phyloP scores from a whole-genome alignment of 1,140 invertebrate genomes.

The Amyelois transitella region DNA sequence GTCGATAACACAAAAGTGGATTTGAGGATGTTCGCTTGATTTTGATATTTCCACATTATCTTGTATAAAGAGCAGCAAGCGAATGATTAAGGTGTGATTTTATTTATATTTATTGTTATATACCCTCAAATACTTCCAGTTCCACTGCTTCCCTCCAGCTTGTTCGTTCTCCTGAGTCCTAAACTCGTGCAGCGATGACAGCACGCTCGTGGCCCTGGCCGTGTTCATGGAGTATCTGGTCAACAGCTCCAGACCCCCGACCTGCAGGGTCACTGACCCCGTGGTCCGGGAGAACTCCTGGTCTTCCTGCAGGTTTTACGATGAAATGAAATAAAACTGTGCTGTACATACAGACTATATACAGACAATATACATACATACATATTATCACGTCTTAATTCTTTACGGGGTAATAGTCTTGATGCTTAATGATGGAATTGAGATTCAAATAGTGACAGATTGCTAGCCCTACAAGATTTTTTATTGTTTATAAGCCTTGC shows the following conservation, averaged over 20 bases:
- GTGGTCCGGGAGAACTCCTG: slow-evolving; percentile 39
- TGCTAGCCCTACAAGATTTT: no score
- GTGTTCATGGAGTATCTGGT: slow-evolving; percentile 67
- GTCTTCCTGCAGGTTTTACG: slow-evolving; percentile 39
- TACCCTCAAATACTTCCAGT: slow-evolving; percentile 77
- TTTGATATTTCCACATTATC: slow-evolving; percentile 8
- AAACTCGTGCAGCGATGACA: slow-evolving; percentile 64
- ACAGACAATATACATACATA: no score
- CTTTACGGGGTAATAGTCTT: no score
- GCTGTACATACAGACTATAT: no score
- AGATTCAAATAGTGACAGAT: no score
- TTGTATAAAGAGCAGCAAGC: no score
- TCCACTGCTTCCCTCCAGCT: slow-evolving; percentile 73
- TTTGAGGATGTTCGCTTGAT: not conserved
- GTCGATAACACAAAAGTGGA: not conserved
- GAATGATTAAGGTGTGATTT: not conserved
- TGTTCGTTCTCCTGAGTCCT: slow-evolving; percentile 54
- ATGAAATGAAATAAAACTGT: no score
- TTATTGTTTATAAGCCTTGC: no score
- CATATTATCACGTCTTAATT: no score
- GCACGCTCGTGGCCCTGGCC: slow-evolving; percentile 55
- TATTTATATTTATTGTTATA: no score
- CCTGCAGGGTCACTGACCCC: slow-evolving; percentile 64
- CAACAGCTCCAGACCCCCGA: slow-evolving; percentile 58
- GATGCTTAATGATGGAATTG: no score